Conservation (phyloP, 2,797 vertebrate genomes). For the Sebastes dallii region DNA sequence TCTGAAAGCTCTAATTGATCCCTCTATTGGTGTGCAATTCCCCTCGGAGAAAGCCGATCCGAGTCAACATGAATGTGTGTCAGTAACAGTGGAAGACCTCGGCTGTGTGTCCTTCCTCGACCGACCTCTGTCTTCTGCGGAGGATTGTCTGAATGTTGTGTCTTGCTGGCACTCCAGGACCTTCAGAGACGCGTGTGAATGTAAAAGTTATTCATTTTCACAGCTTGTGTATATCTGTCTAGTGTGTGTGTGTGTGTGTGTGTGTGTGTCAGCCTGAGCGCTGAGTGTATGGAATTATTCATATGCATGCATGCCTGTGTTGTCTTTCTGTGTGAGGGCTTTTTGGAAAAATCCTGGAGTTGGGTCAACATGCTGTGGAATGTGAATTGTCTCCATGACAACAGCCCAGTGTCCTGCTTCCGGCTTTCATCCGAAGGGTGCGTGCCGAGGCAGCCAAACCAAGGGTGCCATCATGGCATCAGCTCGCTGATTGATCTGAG, state of each 20-base stretch:
- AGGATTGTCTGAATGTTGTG: conserved; percentile 58
- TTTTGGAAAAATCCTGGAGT: conserved; percentile 57
- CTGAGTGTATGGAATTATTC: conserved; percentile 35
- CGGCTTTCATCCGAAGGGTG: conserved; percentile 47
- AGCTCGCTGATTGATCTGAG: conserved; percentile 34
- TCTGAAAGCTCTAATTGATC: conserved; percentile 50
- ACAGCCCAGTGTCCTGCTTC: conserved; percentile 66
- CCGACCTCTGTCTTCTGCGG: conserved; percentile 49
- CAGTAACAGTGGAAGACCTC: conserved; percentile 21
- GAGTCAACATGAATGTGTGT: conserved; percentile 36
- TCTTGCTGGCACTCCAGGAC: conserved; percentile 48
- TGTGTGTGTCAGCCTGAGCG: not conserved
- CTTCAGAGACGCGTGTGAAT: conserved; percentile 51
- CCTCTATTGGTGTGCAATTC: conserved; percentile 37
- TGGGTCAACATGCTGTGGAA: conserved; percentile 69
- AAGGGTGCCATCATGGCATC: conserved; percentile 43
- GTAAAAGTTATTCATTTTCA: conserved; percentile 35
- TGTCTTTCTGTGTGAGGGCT: conserved; percentile 24
- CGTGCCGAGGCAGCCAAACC: conserved; percentile 18
- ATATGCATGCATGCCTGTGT: conserved; percentile 20
- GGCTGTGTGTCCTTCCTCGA: conserved; percentile 55
- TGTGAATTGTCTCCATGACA: conserved; percentile 73
- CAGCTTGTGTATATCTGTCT: not conserved
- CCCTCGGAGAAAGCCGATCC: conserved; percentile 54
- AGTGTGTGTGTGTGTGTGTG: not conserved